phyloP scores from a whole-genome alignment of 2,113 vertebrate species.

The Rhea americana region DNA sequence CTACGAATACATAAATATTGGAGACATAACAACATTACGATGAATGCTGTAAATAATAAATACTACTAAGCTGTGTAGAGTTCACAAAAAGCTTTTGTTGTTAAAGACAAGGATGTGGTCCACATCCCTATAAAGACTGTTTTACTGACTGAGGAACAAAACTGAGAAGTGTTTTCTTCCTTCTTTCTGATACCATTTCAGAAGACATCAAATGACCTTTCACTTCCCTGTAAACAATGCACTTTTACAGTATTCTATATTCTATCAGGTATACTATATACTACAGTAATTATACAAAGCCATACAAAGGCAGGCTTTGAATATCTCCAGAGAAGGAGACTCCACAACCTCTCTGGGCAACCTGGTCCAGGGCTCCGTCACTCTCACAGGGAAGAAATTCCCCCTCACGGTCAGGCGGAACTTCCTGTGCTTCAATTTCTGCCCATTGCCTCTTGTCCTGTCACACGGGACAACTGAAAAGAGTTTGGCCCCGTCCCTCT shows the following conservation, averaged over 20 bases:
- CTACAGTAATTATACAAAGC: background rate
- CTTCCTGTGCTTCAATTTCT: too few species aligned
- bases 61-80: fast-evolving
- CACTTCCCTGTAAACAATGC: background rate
- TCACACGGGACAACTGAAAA: too few species aligned
- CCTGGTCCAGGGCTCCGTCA: too few species aligned
- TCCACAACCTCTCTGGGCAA: too few species aligned
- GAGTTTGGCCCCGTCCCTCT: too few species aligned
- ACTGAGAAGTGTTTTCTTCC: background rate
- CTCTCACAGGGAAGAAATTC: too few species aligned
- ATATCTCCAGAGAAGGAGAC: too few species aligned
- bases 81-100: background rate
- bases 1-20: background rate
- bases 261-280: background rate
- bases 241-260: background rate
- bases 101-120: background rate
- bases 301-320: too few species aligned
- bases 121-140: fast-evolving
- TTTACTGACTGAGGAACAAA: background rate
- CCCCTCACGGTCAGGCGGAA: too few species aligned
- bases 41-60: background rate
- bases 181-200: background rate
- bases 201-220: background rate
- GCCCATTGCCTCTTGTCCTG: too few species aligned
- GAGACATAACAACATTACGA: background rate